Evolutionary conservation across 2,113 vertebrate genomes (phyloP).

Genomic region (Dendropsophus ebraccatus): DNA sequence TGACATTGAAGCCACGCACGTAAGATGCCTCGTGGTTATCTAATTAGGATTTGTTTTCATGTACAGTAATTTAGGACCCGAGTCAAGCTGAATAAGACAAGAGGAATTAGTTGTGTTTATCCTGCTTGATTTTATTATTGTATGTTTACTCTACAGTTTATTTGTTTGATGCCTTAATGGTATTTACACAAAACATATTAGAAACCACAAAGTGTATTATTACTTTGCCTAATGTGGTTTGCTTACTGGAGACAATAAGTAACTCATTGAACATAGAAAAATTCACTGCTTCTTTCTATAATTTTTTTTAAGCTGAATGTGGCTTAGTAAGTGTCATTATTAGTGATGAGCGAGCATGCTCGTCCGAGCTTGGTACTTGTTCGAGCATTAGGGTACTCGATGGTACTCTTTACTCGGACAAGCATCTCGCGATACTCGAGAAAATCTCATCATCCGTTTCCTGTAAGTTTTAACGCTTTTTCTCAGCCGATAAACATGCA

Average conservation of each 20-base stretch:
- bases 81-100: slow-evolving; percentile 9
- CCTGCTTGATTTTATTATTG: slow-evolving; percentile 34
- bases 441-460: too few species aligned
- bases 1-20: neutral
- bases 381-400: too few species aligned
- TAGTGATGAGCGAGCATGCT: too few species aligned
- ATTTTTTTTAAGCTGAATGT: neutral
- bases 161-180: slow-evolving; percentile 1
- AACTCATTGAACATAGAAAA: neutral
- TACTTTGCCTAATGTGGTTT: neutral
- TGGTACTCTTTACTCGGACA: too few species aligned
- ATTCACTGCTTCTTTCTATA: neutral
- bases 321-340: neutral
- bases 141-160: slow-evolving; percentile 19
- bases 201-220: neutral
- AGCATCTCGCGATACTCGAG: too few species aligned
- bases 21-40: neutral
- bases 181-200: slow-evolving; percentile 28
- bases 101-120: neutral
- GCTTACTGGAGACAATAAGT: neutral
- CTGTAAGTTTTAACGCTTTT: too few species aligned
- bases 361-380: too few species aligned
- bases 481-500: too few species aligned
- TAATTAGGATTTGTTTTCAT: slow-evolving; percentile 21
- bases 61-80: neutral